These are phyloP conservation scores for Cebidichthys violaceus DNA, from an alignment of 2,113 vertebrate species.

Conservation along the genomic window DNA sequence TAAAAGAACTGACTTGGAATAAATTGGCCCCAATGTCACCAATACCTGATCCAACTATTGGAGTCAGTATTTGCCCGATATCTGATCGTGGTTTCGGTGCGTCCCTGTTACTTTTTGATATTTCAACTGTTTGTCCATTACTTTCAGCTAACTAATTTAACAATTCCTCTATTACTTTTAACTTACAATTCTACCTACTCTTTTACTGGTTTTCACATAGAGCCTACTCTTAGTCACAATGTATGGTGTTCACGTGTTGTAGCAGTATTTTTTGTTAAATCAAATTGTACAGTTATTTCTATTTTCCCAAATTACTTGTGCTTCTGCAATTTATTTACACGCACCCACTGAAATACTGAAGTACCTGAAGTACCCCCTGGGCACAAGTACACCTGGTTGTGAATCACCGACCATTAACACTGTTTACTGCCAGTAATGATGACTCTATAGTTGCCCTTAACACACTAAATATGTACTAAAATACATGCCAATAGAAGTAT, in stretches of 20 bases:
- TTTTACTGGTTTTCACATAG: neutral
- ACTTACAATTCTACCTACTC: neutral
- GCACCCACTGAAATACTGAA: neutral
- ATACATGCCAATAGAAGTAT: neutral
- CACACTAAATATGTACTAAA: conserved; percentile 17
- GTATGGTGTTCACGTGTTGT: neutral
- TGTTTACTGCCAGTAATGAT: conserved; percentile 23
- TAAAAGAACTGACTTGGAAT: too few relatives aligned
- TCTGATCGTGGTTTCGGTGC: too few relatives aligned
- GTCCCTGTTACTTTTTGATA: neutral
- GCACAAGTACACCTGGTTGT: neutral
- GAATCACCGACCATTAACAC: conserved; percentile 10
- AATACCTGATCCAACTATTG: too few relatives aligned
- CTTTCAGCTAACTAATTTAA: neutral
- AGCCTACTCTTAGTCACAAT: neutral
- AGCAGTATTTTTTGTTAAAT: conserved; percentile 1
- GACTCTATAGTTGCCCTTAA: conserved; percentile 61
- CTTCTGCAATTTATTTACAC: neutral
- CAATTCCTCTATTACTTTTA: neutral
- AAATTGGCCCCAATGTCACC: too few relatives aligned
- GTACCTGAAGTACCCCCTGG: neutral
- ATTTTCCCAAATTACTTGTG: neutral
- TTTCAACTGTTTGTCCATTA: neutral
- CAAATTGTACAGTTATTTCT: neutral
- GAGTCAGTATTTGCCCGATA: too few relatives aligned